These are phyloP conservation scores for Poecilobothrus nobilitatus DNA, from an alignment of 2,888 invertebrate species.

Conservation along the genomic window DNA sequence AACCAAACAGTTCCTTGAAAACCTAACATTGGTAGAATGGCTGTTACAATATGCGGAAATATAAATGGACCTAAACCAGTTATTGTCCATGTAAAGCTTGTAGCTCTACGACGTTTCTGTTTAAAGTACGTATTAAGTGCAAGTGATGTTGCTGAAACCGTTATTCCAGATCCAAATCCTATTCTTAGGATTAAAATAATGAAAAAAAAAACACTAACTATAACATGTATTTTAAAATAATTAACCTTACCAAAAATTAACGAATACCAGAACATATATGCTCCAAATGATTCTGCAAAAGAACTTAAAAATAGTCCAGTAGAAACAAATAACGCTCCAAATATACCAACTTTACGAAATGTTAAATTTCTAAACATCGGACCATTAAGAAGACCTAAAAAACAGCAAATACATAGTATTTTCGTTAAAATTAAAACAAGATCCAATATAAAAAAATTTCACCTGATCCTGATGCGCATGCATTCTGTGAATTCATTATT, in stretches of 20 bases:
- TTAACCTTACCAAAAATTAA: constrained; percentile 54
- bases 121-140: constrained; percentile 69
- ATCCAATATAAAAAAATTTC: constrained; percentile 24
- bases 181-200: not conserved
- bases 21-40: constrained; percentile 52
- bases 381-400: constrained; percentile 53
- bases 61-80: constrained; percentile 65
- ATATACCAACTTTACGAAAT: constrained; percentile 58
- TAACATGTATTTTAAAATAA: no score
- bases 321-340: constrained; percentile 52
- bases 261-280: constrained; percentile 57
- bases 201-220: not conserved
- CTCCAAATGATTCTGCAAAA: constrained; percentile 53
- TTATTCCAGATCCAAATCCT: constrained; percentile 52
- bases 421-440: not conserved
- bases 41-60: constrained; percentile 62
- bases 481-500: constrained; percentile 61
- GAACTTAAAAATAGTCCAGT: constrained; percentile 53
- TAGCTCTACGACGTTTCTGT: constrained; percentile 57
- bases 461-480: constrained; percentile 61
- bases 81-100: constrained; percentile 63
- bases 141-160: constrained; percentile 58
- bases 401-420: not conserved
- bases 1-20: constrained; percentile 60
- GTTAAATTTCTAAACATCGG: constrained; percentile 60